These are phyloP conservation scores for Synergus gifuensis DNA, from an alignment of 2,888 invertebrate genomes.

Conservation along the genomic window DNA sequence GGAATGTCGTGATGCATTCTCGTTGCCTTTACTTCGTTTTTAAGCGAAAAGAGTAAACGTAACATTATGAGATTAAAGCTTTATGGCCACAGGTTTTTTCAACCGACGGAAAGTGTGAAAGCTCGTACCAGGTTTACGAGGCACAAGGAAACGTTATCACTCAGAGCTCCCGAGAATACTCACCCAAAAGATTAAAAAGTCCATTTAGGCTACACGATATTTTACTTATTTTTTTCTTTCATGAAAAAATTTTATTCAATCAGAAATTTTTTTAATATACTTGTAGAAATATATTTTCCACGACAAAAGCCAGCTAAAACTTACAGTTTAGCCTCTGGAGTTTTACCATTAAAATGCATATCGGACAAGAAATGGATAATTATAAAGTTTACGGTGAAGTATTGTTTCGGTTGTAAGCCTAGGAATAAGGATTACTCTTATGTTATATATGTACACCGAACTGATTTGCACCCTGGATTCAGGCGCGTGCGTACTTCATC, in stretches of 20 bases:
- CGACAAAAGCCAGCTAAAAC: background rate
- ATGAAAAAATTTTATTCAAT: background rate
- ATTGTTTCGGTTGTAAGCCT: background rate
- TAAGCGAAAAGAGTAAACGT: constrained; percentile 24
- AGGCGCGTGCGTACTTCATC: background rate
- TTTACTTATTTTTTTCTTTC: background rate
- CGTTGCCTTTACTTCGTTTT: constrained; percentile 25
- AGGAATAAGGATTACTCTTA: background rate
- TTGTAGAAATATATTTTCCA: background rate
- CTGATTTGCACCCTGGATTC: background rate
- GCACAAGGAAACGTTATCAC: constrained; percentile 25
- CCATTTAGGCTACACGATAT: background rate
- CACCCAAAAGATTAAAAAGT: constrained; percentile 3
- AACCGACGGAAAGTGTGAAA: constrained; percentile 1
- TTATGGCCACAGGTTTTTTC: constrained; percentile 21
- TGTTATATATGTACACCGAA: background rate
- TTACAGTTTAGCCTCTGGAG: background rate
- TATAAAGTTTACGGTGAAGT: background rate
- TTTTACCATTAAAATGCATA: background rate
- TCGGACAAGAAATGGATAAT: background rate
- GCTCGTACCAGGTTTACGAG: constrained; percentile 36
- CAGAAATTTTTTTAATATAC: background rate
- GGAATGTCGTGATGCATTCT: constrained; percentile 25
- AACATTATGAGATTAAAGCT: constrained; percentile 36
- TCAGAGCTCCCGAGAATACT: constrained; percentile 6